Base-by-base conservation (phyloP, 2,113 vertebrate species). In the Paracanthobrama guichenoti region DNA sequence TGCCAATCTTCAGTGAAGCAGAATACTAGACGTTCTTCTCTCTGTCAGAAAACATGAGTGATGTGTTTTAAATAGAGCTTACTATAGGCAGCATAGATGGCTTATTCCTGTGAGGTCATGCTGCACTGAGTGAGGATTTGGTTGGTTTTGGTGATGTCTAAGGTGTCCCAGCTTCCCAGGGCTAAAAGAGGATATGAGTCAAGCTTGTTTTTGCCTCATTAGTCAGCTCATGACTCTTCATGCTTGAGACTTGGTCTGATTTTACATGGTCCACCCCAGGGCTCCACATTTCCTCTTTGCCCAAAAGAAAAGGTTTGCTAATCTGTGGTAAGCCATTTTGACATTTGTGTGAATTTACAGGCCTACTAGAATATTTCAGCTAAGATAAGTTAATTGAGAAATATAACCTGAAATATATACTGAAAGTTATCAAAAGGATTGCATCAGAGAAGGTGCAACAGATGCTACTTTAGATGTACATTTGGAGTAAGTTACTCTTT, bases 1-100 rank as follows among this genome's bases (percentile, higher is more conserved):
- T 72, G 83, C 83, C 83, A 84, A 59, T 79, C n/a, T 59, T 22
- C 53, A 71, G 35, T 59, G 31, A 79, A 31, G 77, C 71, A 83
- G 60, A 81, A 67, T 62, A 64, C 59, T 78, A 59, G 35, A 78
- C 1, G 16, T 10, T 59, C 20, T 78, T 13, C 75, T 46, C n/a
- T 48, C 42, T 26, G n/a, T 73, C 42, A 73, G 6, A 24, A 73
- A 73, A 42, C 42, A 73, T 16, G n/a, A 73, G 42, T n/a, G 71
- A 26, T 6, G 3, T 26, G 4, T 64, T 46, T 62, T 46, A 79
- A 62, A 77, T 39, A 60, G 55, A 59, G 22, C 76, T 42, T 20
- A 42, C 35, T 60, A 44, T 26, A 78, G 35, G 55, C 28, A 60
- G 35, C 22, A 60, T 24, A 60, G 18, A 24, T 14, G 13, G 75